Conservation (phyloP, 2,797 vertebrate genomes). For the Cossypha polioptera region DNA sequence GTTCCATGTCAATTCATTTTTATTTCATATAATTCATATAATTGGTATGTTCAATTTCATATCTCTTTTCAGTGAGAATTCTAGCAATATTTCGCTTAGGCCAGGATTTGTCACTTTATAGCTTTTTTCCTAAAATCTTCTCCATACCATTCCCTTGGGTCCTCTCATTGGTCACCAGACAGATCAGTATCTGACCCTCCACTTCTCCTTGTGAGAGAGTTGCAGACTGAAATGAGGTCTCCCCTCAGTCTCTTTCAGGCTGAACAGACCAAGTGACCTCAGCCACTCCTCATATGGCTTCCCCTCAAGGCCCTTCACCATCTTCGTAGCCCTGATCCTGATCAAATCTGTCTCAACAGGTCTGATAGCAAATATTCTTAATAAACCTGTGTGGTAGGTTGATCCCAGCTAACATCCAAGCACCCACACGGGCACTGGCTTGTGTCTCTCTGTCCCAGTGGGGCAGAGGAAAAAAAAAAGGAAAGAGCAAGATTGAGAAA, state of each 20-base stretch:
- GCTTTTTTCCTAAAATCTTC: neutral
- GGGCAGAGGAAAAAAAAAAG: neutral
- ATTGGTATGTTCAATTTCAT: neutral
- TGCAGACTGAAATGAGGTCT: neutral
- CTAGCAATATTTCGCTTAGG: neutral
- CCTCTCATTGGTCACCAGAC: neutral
- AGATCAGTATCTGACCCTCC: neutral
- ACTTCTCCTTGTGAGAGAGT: neutral
- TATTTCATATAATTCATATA: neutral
- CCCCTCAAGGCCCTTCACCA: neutral
- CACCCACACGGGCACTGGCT: neutral
- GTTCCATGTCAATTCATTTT: rapidly evolving
- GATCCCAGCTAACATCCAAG: neutral
- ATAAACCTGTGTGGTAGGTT: neutral
- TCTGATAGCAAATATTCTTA: neutral
- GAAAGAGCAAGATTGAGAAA: neutral
- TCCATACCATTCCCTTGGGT: neutral
- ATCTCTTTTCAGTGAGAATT: neutral
- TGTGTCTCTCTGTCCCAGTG: neutral
- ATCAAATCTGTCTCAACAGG: neutral
- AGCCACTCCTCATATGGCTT: neutral
- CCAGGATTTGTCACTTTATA: neutral
- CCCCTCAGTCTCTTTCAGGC: neutral
- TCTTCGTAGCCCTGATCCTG: rapidly evolving
- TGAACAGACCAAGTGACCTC: neutral